These are phyloP conservation scores for Scylla paramamosain DNA, from an alignment of 1,140 invertebrate species.

Conservation along the genomic window DNA sequence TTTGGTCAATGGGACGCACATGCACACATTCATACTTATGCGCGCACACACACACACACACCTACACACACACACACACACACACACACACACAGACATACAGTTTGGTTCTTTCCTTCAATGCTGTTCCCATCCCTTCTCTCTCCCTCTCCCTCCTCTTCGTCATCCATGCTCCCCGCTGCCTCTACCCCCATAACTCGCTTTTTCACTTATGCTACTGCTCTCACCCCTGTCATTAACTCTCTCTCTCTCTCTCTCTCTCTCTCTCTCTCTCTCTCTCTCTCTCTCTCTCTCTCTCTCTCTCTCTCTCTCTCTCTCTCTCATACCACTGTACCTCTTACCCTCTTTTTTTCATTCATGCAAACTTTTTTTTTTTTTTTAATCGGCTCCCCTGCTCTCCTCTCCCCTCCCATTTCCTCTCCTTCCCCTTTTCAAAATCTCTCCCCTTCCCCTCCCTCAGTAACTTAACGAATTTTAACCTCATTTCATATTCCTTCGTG, in stretches of 20 bases:
- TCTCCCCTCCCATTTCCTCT: neutral
- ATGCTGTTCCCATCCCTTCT: neutral
- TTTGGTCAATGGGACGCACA: neutral
- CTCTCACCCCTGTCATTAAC: conserved; percentile 1
- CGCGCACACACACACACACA: too few relatives aligned
- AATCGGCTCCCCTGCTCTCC: neutral
- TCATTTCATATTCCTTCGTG: neutral
- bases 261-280: conserved; percentile 27
- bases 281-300: conserved; percentile 46
- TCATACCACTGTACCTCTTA: neutral
- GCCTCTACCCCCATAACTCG: neutral
- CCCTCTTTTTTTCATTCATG: neutral
- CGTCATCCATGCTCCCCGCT: neutral
- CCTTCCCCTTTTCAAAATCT: neutral
- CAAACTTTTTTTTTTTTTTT: neutral
- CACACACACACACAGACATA: too few relatives aligned
- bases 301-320: conserved; percentile 40
- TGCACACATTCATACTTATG: too few relatives aligned
- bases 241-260: neutral
- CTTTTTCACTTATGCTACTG: conserved; percentile 28
- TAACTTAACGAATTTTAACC: neutral
- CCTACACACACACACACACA: too few relatives aligned
- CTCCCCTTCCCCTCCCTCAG: neutral
- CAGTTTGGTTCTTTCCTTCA: neutral
- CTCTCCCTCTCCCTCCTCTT: neutral